Conservation (phyloP, 2,797 vertebrate species). For the Oceanodroma leucorhoa region DNA sequence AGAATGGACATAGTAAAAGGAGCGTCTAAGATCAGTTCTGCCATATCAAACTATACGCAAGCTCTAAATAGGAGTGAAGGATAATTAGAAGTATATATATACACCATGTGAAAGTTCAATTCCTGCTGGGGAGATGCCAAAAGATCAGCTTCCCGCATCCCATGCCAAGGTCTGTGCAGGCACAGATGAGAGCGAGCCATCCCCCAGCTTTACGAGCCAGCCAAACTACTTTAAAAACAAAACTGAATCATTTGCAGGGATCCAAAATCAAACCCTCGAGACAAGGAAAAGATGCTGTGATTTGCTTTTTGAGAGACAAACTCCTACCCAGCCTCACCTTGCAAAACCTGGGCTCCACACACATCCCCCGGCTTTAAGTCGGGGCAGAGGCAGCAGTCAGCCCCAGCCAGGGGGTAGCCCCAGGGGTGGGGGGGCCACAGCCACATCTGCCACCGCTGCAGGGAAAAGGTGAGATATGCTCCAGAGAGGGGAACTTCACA, state of each 20-base stretch:
- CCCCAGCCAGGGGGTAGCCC: rapidly evolving
- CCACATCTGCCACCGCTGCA: not conserved
- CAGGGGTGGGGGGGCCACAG: not conserved
- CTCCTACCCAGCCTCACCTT: not conserved
- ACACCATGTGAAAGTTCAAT: not conserved
- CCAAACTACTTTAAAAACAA: not conserved
- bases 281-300: not conserved
- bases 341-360: not conserved
- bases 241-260: not conserved
- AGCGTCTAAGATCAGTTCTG: not conserved
- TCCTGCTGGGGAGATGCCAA: not conserved
- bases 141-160: not conserved
- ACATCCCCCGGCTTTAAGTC: not conserved
- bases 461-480: not conserved
- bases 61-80: not conserved
- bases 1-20: not conserved
- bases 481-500: not conserved
- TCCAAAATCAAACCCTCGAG: not conserved
- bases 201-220: not conserved
- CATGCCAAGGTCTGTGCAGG: not conserved
- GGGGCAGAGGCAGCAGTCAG: not conserved
- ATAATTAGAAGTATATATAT: not conserved
- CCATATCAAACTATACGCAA: rapidly evolving
- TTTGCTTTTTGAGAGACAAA: not conserved
- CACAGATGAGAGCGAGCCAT: rapidly evolving